Percentiles rank a stretch among this genome's conserved stretches.
Conservation (phyloP, 2,888 invertebrate genomes). For the Ornithoptera alexandrae region DNA sequence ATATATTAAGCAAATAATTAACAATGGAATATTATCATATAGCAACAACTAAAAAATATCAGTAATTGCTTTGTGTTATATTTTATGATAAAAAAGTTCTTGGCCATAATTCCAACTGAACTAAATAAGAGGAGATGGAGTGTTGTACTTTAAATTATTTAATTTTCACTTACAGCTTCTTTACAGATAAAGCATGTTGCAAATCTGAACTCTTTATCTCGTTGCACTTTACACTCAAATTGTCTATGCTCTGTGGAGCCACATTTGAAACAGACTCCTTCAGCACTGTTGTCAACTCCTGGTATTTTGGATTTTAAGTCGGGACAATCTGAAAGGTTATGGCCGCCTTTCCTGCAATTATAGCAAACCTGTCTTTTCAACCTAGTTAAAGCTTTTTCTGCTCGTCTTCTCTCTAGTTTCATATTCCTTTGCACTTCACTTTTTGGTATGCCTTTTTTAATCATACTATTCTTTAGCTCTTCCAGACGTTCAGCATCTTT, state of each 20-base stretch:
- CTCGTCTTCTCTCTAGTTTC: constrained; percentile 84
- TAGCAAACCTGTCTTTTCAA: constrained; percentile 87
- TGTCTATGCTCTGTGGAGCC: constrained; percentile 93
- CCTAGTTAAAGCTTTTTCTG: constrained; percentile 85
- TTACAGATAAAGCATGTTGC: constrained; percentile 94
- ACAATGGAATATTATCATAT: too few species aligned
- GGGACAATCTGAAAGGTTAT: constrained; percentile 90
- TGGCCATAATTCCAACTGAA: too few species aligned
- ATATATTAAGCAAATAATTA: too few species aligned
- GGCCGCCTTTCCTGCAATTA: constrained; percentile 88
- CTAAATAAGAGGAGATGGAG: too few species aligned
- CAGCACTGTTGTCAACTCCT: constrained; percentile 68
- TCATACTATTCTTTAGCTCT: constrained; percentile 82
- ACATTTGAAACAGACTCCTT: constrained; percentile 92
- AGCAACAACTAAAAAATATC: too few species aligned
- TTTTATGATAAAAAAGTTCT: too few species aligned
- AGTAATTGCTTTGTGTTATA: too few species aligned
- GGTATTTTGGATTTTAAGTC: constrained; percentile 79
- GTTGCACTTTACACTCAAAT: constrained; percentile 85
- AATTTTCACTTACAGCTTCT: constrained; percentile 78
- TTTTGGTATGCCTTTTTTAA: constrained; percentile 83
- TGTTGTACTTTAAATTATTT: background rate
- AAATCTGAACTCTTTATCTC: constrained; percentile 85
- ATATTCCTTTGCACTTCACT: constrained; percentile 83
- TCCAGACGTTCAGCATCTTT: constrained; percentile 84